Percentiles rank a stretch among this genome's conserved stretches.
Conservation (phyloP, 2,797 vertebrate species). For the Alouatta caraya region DNA sequence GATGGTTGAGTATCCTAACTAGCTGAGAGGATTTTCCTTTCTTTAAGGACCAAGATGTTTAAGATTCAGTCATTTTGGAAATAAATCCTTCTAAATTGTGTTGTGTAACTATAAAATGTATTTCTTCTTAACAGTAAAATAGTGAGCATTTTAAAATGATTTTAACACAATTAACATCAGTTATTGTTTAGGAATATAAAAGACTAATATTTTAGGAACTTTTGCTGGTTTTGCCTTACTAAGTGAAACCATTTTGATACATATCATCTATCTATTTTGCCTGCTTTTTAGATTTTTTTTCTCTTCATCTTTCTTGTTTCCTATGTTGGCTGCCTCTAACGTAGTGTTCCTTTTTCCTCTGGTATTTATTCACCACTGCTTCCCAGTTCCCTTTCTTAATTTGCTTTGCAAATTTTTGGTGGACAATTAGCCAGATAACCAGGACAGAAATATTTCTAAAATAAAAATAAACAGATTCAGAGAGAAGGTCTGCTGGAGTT, state of each 20-base stretch:
- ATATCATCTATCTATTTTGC: background rate
- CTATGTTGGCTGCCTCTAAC: background rate
- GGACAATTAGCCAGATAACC: background rate
- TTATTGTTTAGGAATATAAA: background rate
- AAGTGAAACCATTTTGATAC: background rate
- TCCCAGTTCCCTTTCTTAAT: background rate
- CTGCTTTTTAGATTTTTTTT: constrained; percentile 7
- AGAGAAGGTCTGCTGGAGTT: background rate
- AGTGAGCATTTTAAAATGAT: background rate
- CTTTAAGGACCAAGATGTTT: background rate
- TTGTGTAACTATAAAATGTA: background rate
- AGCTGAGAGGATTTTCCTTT: constrained; percentile 4
- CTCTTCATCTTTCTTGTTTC: background rate
- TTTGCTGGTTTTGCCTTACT: background rate
- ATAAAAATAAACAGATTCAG: constrained; percentile 3
- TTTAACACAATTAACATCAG: background rate
- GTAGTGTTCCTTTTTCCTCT: background rate
- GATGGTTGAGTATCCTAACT: background rate
- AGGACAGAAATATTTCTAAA: constrained; percentile 36
- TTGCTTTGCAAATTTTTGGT: constrained; percentile 20
- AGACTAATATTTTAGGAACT: background rate
- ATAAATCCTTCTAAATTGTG: constrained; percentile 9
- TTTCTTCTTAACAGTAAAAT: constrained; percentile 15
- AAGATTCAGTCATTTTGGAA: constrained; percentile 33
- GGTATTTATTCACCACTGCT: background rate